Conservation (phyloP, 2,797 vertebrate genomes). For the Syncerus caffer region DNA sequence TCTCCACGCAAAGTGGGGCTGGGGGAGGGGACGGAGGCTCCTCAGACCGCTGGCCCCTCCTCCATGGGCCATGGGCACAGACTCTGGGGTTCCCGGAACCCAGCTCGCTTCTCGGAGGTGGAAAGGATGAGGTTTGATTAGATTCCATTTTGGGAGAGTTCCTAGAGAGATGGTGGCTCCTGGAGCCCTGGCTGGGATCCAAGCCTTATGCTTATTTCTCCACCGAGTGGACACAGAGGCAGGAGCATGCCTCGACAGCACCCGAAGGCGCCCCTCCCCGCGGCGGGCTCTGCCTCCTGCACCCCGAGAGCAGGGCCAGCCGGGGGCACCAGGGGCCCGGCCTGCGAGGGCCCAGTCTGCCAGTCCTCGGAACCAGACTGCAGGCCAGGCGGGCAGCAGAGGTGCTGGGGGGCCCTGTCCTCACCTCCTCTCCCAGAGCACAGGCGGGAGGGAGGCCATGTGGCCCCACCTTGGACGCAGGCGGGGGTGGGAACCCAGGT, state of each 20-base stretch:
- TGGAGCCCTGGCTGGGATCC: neutral
- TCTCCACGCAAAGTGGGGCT: rapidly evolving
- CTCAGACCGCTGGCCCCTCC: rapidly evolving
- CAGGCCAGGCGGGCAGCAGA: neutral
- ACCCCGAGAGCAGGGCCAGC: neutral
- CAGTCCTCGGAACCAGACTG: rapidly evolving
- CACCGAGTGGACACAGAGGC: rapidly evolving
- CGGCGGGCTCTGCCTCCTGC: no score
- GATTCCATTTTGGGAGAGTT: no score
- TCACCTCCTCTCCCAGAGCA: neutral
- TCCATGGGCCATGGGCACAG: rapidly evolving
- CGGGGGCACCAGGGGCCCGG: neutral
- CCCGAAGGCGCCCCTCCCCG: neutral
- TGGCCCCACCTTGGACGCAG: no score
- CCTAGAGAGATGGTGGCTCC: rapidly evolving
- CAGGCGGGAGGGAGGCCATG: neutral
- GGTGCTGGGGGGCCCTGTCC: rapidly evolving
- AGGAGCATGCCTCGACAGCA: rapidly evolving
- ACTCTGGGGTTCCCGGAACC: rapidly evolving
- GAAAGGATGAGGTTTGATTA: rapidly evolving
- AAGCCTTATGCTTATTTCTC: rapidly evolving
- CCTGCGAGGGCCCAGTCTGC: neutral
- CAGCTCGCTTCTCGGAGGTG: rapidly evolving
- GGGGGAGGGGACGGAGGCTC: neutral
- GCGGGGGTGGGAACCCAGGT: rapidly evolving